phyloP scores from a whole-genome alignment of 2,888 invertebrate species.

The Mimachlamys varia region DNA sequence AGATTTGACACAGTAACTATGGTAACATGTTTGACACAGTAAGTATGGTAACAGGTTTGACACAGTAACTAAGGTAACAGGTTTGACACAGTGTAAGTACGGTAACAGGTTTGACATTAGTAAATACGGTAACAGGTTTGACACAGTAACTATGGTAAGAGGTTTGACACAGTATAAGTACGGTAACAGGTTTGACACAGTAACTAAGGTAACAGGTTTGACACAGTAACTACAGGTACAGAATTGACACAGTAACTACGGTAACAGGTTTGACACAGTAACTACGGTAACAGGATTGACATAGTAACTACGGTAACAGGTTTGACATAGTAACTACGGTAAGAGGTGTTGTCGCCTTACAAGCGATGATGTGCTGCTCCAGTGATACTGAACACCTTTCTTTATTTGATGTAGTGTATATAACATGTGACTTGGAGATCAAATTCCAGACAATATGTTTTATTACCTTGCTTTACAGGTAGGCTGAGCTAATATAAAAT shows the following conservation, averaged over 20 bases:
- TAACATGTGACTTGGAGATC: not conserved
- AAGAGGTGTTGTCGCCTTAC: not conserved
- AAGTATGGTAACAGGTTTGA: not conserved
- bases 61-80: too few species aligned
- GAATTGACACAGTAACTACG: too few species aligned
- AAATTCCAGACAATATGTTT: conserved; percentile 3
- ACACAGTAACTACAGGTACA: too few species aligned
- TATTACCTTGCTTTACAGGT: not conserved
- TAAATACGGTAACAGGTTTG: not conserved
- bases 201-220: too few species aligned
- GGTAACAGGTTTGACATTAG: not conserved
- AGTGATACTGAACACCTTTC: not conserved
- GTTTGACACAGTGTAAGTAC: not conserved
- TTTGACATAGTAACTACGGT: not conserved
- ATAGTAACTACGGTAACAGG: not conserved
- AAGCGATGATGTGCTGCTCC: not conserved
- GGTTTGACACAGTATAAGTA: too few species aligned
- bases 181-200: too few species aligned
- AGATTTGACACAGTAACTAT: not conserved
- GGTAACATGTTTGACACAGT: not conserved
- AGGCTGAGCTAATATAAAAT: not conserved
- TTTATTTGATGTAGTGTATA: not conserved
- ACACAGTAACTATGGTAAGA: too few species aligned
- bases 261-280: not conserved
- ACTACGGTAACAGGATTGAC: not conserved